Evolutionary conservation across 2,797 vertebrate genomes (phyloP), one percentile per base, ranked within the genome.

Genomic region (Arctocebus calabarensis): DNA sequence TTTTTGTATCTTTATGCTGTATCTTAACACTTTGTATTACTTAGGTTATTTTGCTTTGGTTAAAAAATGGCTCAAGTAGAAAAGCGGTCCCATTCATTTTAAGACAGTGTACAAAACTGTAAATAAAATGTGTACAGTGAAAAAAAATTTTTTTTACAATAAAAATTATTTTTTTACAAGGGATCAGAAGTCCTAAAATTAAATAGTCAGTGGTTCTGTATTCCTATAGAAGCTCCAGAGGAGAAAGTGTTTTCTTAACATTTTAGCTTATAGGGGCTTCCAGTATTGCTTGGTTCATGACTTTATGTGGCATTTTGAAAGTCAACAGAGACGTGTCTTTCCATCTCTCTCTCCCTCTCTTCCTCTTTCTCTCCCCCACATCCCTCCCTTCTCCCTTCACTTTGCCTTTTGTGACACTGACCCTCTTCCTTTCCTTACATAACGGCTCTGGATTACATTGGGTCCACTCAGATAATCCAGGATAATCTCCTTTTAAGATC

Each of bases 71-170:
- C 98, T 98, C 98, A 98, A 98, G 96, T 98, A 99, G 98, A 98
- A 98, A 99, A 98, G 98, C 98, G 91, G 98, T 98, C 98, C 98
- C 98, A 98, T 98, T 98, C 98, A 98, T 98, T 98, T 97, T 98
- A 98, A 98, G 98, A 98, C 98, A 98, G 98, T 99, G 99, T 99
- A 99, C 98, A 99, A 99, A 98, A 98, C 98, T 99, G 98, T 99
- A 99, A 99, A 99, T 99, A 99, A 99, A 99, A 99, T 97, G 97
- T 99, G 99, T 99, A 99, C 98, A 99, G 98, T 99, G 97, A 98
- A 98, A n/a, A n/a, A n/a, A n/a, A n/a, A n/a, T n/a, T n/a, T n/a
- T n/a, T n/a, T n/a, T n/a, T n/a, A n/a, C n/a, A n/a, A n/a, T n/a
- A n/a, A n/a, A n/a, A n/a, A n/a, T 29, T 88, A 85, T 84, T 22